A percentile compares a stretch with the other conserved stretches of the same genome.
Conservation (phyloP, 92 coral and sea anemone species). For the Desmophyllum pertusum region DNA sequence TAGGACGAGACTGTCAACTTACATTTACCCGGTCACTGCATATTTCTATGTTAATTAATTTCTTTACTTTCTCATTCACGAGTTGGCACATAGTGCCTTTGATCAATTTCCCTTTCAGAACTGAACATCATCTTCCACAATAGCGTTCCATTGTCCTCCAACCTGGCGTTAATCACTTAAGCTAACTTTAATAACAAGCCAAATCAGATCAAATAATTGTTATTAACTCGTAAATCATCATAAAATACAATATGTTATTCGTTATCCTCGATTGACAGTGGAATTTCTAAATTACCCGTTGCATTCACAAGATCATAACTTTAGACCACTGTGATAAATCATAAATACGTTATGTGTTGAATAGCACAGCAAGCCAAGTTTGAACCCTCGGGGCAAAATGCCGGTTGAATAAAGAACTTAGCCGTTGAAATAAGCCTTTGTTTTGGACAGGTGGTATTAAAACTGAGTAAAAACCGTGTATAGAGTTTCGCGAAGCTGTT, state of each 20-base stretch:
- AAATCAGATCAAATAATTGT: constrained; percentile 24
- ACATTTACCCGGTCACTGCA: too few relatives aligned
- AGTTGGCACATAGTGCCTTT: too few relatives aligned
- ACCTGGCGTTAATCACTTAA: constrained; percentile 7
- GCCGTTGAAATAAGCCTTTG: constrained; percentile 16
- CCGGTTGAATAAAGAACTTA: neutral
- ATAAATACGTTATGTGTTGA: neutral
- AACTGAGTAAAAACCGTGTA: neutral
- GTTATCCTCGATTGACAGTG: neutral
- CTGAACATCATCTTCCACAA: neutral
- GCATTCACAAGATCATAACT: neutral
- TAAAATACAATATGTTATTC: neutral
- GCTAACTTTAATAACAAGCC: constrained; percentile 13
- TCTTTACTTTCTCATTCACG: too few relatives aligned
- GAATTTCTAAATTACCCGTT: neutral
- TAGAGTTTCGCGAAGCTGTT: neutral
- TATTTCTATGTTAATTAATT: too few relatives aligned
- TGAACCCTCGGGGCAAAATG: constrained; percentile 26
- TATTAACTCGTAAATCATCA: constrained; percentile 19
- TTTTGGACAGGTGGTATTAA: constrained; percentile 32
- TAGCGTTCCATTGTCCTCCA: neutral
- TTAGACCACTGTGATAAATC: too few relatives aligned
- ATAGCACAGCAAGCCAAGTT: constrained; percentile 9
- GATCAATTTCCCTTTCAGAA: too few relatives aligned
- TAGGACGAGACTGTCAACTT: too few relatives aligned